Conservation (phyloP, 2,797 vertebrate genomes). For the Pitangus sulphuratus region DNA sequence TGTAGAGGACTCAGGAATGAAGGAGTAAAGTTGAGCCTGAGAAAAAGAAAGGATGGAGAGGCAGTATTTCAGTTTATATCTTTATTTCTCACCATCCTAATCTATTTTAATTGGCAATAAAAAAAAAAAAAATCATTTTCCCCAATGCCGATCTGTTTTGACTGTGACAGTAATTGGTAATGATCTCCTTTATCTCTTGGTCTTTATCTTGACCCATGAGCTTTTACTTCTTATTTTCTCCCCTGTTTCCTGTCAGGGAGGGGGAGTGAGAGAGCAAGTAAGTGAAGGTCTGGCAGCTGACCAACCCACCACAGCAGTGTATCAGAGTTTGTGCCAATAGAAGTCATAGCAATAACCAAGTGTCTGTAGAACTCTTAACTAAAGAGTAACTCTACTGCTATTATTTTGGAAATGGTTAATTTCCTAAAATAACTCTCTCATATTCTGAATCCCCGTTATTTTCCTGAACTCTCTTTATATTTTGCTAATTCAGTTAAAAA, state of each 20-base stretch:
- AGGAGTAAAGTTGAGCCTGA: background rate
- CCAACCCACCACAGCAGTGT: background rate
- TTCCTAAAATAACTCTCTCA: background rate
- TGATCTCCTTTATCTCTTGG: background rate
- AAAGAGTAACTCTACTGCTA: background rate
- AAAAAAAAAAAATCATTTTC: no score
- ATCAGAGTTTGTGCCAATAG: background rate
- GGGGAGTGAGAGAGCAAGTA: background rate
- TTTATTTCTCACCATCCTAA: background rate
- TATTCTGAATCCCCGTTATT: background rate
- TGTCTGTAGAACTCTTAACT: background rate
- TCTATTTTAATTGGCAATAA: background rate
- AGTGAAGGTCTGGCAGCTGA: background rate
- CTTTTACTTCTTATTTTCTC: background rate
- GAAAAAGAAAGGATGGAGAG: background rate
- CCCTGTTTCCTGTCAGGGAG: background rate
- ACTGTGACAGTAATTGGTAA: background rate
- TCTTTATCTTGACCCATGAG: fast-evolving
- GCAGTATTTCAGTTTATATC: background rate
- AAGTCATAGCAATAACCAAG: background rate
- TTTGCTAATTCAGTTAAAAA: background rate
- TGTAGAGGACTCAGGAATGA: background rate
- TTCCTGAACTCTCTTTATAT: background rate
- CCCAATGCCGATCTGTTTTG: background rate
- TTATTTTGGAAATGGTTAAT: background rate